phyloP scores from a whole-genome alignment of 37 sponge, comb jelly and placozoan genomes.

The Corticium candelabrum region DNA sequence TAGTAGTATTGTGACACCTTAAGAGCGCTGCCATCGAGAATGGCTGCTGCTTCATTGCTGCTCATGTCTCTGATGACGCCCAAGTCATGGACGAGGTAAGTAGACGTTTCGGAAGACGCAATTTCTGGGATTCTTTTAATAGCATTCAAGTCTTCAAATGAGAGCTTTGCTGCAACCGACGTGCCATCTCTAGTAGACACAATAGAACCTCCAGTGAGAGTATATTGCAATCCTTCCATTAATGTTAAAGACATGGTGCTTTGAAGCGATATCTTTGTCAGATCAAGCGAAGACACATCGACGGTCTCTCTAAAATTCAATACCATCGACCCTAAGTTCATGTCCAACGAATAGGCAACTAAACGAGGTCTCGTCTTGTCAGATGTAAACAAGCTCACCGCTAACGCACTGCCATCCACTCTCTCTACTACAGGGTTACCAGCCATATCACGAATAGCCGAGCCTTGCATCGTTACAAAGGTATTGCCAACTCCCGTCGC shows the following conservation, averaged over 20 bases:
- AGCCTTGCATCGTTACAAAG: conserved; percentile 21
- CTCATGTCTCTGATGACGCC: conserved; percentile 49
- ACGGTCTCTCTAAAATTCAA: conserved; percentile 78
- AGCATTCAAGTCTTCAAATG: conserved; percentile 54
- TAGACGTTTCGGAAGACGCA: conserved; percentile 39
- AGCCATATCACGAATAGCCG: conserved; percentile 55
- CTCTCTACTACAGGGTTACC: conserved; percentile 27
- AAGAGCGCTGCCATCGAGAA: neutral
- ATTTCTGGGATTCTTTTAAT: conserved; percentile 44
- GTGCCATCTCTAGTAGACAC: conserved; percentile 13
- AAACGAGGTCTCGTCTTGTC: conserved; percentile 74
- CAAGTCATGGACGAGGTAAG: conserved; percentile 25
- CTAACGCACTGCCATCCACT: neutral
- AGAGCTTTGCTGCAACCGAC: conserved; percentile 26
- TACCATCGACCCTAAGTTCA: conserved; percentile 42
- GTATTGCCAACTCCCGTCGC: conserved; percentile 41
- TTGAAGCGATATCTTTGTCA: conserved; percentile 33
- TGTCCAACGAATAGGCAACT: conserved; percentile 40
- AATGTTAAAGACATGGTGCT: neutral
- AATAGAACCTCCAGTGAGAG: conserved; percentile 47
- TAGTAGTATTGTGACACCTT: conserved; percentile 1
- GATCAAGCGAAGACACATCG: conserved; percentile 37
- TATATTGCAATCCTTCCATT: conserved; percentile 15
- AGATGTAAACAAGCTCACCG: conserved; percentile 24
- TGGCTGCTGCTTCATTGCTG: conserved; percentile 22